A percentile compares a stretch with the other conserved stretches of the same genome.
Conservation (phyloP, 2,888 invertebrate species). For the Carterocephalus palaemon region DNA sequence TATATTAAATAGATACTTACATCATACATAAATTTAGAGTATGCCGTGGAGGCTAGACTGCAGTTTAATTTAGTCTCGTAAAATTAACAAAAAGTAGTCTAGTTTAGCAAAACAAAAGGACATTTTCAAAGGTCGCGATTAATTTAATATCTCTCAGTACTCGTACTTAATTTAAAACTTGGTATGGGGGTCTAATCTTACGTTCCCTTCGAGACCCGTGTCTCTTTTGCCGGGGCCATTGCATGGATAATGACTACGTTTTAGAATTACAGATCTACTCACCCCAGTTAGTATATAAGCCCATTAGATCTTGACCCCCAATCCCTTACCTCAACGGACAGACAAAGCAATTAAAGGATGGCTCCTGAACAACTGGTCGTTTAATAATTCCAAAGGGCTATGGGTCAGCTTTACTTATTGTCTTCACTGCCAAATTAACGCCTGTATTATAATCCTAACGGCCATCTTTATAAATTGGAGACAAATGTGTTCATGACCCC, state of each 20-base stretch:
- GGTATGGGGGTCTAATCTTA: conserved; percentile 58
- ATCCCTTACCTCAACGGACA: background rate
- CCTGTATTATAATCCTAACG: conserved; percentile 40
- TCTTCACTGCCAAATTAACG: conserved; percentile 42
- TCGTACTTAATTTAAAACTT: conserved; percentile 58
- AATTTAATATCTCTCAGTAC: background rate
- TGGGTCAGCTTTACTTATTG: conserved; percentile 49
- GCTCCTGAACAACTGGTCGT: conserved; percentile 32
- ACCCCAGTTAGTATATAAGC: background rate
- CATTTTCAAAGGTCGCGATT: background rate
- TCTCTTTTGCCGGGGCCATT: conserved; percentile 21
- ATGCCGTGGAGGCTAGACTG: no score
- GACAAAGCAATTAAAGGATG: conserved; percentile 7
- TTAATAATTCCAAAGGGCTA: conserved; percentile 42
- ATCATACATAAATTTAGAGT: no score
- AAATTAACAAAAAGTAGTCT: no score
- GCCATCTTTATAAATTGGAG: conserved; percentile 36
- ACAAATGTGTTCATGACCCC: conserved; percentile 40
- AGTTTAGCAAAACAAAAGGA: background rate
- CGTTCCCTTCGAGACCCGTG: conserved; percentile 42
- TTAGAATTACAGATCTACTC: conserved; percentile 47
- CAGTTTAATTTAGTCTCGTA: no score
- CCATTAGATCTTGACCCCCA: conserved; percentile 2
- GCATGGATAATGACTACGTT: conserved; percentile 55
- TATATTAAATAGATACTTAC: no score